Conservation (phyloP, 2,888 invertebrate species). For the Sarcophaga variegata region DNA sequence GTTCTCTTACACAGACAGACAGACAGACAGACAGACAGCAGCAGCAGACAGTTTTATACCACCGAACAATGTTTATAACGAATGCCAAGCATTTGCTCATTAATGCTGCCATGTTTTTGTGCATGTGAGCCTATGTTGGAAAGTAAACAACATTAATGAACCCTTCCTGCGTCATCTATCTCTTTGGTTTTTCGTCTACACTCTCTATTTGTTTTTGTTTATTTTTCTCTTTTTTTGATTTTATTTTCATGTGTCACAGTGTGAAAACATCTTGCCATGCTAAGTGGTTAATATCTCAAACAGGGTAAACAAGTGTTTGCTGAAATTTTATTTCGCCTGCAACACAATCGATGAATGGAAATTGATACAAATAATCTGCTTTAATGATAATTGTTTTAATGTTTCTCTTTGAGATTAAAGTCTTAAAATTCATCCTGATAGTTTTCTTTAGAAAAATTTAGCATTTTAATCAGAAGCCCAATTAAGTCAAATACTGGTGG, state of each 20-base stretch:
- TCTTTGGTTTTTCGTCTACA: background rate
- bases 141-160: conserved; percentile 30
- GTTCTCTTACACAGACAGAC: background rate
- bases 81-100: background rate
- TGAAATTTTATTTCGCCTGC: conserved; percentile 1
- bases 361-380: conserved; percentile 24
- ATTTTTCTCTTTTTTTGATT: no score
- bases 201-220: background rate
- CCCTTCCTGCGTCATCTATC: conserved; percentile 6
- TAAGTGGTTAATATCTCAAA: no score
- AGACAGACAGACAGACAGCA: background rate
- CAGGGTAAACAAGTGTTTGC: no score
- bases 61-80: background rate
- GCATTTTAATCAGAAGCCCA: conserved; percentile 1
- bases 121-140: background rate
- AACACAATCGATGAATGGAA: conserved; percentile 29
- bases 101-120: background rate
- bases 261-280: no score
- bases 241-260: no score
- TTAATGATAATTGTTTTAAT: conserved; percentile 15
- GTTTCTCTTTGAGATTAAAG: background rate
- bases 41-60: background rate
- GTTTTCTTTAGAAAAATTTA: background rate
- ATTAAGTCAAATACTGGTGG: conserved; percentile 1
- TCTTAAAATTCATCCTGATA: background rate